A percentile compares a stretch with the other conserved stretches of the same genome.
phyloP scores from a whole-genome alignment of 2,888 invertebrate species.

The Euplexia lucipara region DNA sequence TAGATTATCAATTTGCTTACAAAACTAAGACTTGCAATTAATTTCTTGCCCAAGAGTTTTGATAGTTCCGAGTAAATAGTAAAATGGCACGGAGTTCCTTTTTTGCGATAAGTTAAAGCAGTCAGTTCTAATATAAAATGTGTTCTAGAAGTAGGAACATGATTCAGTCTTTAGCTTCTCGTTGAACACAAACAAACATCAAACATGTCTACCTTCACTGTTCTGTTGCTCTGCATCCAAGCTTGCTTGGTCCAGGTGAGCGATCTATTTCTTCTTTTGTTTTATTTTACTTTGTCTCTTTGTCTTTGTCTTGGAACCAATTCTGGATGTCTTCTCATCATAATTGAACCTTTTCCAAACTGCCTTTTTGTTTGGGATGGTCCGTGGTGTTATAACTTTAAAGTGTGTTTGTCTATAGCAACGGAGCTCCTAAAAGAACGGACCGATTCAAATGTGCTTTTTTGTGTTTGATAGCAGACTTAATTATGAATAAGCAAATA shows the following conservation, averaged over 20 bases:
- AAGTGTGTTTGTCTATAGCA: too few relatives aligned
- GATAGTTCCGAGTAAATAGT: not conserved
- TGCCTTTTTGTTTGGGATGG: too few relatives aligned
- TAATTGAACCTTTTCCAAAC: too few relatives aligned
- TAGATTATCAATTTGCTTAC: conserved; percentile 17
- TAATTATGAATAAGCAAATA: too few relatives aligned
- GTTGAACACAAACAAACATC: conserved; percentile 29
- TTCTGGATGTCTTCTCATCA: too few relatives aligned
- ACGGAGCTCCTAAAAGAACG: too few relatives aligned
- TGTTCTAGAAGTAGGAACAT: conserved; percentile 1
- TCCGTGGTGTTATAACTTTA: too few relatives aligned
- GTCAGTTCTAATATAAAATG: conserved; percentile 5
- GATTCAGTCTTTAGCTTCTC: conserved; percentile 37
- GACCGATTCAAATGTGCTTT: too few relatives aligned
- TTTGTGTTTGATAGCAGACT: too few relatives aligned
- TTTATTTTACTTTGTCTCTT: too few relatives aligned
- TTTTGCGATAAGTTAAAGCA: conserved; percentile 3
- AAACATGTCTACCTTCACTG: conserved; percentile 42
- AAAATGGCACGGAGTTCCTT: not conserved
- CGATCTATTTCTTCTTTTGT: not conserved
- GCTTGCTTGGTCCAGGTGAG: conserved; percentile 59
- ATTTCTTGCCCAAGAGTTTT: conserved; percentile 15
- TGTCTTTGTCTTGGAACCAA: too few relatives aligned
- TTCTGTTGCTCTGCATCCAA: conserved; percentile 59
- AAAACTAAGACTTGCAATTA: not conserved